Evolutionary conservation across 2,888 invertebrate species (phyloP).

Genomic region (Hyles lineata): DNA sequence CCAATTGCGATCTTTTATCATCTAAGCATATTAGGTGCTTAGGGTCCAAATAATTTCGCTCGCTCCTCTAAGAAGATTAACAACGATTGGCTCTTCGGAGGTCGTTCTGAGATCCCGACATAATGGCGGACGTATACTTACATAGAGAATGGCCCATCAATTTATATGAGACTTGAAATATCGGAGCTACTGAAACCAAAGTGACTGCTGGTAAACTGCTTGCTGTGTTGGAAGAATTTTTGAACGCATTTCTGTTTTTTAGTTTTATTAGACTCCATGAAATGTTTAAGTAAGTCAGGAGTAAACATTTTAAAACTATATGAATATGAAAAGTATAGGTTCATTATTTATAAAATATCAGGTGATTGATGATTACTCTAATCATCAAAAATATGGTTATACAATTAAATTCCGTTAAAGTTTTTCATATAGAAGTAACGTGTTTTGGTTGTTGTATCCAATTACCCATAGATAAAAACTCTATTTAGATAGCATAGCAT

Average conservation of each 20-base stretch:
- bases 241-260: background rate
- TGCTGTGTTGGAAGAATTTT: background rate
- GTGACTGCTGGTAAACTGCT: background rate
- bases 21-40: constrained; percentile 79
- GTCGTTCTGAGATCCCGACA: constrained; percentile 68
- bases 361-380: too few relatives aligned
- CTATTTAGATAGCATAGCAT: too few relatives aligned
- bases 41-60: constrained; percentile 78
- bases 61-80: constrained; percentile 80
- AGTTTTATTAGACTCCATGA: background rate
- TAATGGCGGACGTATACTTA: constrained; percentile 61
- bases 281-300: too few relatives aligned
- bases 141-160: constrained; percentile 69
- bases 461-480: too few relatives aligned
- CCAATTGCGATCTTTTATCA: constrained; percentile 74
- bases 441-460: too few relatives aligned
- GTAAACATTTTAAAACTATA: too few relatives aligned
- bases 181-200: constrained; percentile 1
- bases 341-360: too few relatives aligned
- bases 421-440: too few relatives aligned
- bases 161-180: constrained; percentile 57
- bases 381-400: too few relatives aligned
- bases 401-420: too few relatives aligned
- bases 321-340: too few relatives aligned
- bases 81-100: constrained; percentile 81